Evolutionary conservation across 2,888 invertebrate genomes (phyloP).

Genomic region (Hydroisotoma schaefferi): DNA sequence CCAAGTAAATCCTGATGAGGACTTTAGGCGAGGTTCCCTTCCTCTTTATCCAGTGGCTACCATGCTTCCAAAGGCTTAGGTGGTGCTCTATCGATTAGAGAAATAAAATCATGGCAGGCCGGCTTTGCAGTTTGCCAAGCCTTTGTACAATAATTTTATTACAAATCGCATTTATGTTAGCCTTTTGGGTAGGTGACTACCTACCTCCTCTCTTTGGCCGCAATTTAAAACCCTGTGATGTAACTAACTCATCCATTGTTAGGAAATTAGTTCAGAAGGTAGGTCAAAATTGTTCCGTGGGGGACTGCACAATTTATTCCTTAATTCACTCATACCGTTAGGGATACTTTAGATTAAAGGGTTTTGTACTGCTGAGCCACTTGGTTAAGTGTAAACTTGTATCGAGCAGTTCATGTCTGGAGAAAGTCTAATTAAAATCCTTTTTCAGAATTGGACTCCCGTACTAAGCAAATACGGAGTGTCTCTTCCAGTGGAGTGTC

Average conservation of each 20-base stretch:
- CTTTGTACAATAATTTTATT: conserved; percentile 45
- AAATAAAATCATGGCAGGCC: conserved; percentile 39
- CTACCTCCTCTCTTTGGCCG: conserved; percentile 43
- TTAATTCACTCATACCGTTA: not conserved
- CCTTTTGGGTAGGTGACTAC: conserved; percentile 48
- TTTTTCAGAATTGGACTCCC: conserved; percentile 74
- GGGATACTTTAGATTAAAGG: not conserved
- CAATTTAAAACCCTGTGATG: conserved; percentile 46
- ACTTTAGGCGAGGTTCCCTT: conserved; percentile 1
- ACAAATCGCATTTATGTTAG: conserved; percentile 47
- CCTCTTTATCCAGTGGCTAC: not conserved
- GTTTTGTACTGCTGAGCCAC: too few relatives aligned
- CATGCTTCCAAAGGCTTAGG: not conserved
- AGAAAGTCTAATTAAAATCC: not conserved
- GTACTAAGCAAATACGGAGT: conserved; percentile 84
- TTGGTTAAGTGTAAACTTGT: too few relatives aligned
- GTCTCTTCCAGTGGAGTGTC: conserved; percentile 80
- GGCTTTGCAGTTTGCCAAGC: conserved; percentile 47
- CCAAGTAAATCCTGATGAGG: not conserved
- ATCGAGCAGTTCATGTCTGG: not conserved
- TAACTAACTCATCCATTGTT: conserved; percentile 73
- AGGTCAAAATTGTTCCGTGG: too few relatives aligned
- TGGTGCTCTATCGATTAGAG: conserved; percentile 3
- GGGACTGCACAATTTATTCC: too few relatives aligned
- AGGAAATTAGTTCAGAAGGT: conserved; percentile 78